Evolutionary conservation across 2,888 invertebrate genomes (phyloP).

Genomic region (Anorthoa munda): DNA sequence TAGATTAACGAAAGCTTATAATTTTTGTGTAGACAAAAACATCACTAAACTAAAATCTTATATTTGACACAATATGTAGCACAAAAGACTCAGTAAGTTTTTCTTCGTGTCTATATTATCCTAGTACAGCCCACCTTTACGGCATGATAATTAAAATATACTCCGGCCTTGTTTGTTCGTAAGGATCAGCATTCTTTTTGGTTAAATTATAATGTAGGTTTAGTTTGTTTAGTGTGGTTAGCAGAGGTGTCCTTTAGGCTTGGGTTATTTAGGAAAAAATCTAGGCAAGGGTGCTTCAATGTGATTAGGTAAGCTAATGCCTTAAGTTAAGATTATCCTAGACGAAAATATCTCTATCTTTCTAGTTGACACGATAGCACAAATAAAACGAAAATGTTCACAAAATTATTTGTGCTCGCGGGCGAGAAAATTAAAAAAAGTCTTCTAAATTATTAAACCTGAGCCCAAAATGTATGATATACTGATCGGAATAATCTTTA

Average conservation of each 20-base stretch:
- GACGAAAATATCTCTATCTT: background rate
- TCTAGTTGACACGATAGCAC: background rate
- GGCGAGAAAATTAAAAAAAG: too few relatives aligned
- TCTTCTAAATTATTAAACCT: too few relatives aligned
- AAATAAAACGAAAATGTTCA: background rate
- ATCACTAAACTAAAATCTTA: too few relatives aligned
- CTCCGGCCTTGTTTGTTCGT: conserved; percentile 17
- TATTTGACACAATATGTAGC: too few relatives aligned
- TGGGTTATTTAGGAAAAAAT: conserved; percentile 2
- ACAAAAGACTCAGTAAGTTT: too few relatives aligned
- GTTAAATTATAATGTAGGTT: conserved; percentile 40
- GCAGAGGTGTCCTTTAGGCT: background rate
- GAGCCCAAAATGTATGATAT: too few relatives aligned
- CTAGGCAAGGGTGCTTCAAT: background rate
- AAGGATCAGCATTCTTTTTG: conserved; percentile 51
- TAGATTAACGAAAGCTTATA: too few relatives aligned
- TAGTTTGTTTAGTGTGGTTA: conserved; percentile 5
- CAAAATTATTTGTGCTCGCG: background rate
- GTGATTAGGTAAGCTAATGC: background rate
- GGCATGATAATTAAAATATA: conserved; percentile 49
- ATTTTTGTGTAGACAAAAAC: too few relatives aligned
- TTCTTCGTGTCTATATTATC: conserved; percentile 40
- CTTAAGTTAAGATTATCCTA: background rate
- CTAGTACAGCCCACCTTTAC: conserved; percentile 30
- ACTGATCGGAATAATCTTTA: background rate